These are phyloP conservation scores for Plectrocnemia conspersa DNA, from an alignment of 1,140 invertebrate genomes.

Conservation along the genomic window DNA sequence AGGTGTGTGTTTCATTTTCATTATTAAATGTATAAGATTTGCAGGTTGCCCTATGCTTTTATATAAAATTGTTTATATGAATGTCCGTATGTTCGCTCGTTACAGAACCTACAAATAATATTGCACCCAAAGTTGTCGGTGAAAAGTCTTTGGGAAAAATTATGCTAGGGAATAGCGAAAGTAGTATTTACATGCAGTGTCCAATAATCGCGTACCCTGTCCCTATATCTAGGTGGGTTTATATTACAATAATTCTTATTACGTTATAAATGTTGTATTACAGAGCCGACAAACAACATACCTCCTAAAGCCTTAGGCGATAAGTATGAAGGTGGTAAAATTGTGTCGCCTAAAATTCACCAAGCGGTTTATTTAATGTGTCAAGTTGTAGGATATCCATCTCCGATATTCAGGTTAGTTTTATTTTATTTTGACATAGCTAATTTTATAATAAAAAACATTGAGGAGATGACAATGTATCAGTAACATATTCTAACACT, in stretches of 20 bases:
- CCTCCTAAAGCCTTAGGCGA: constrained; percentile 55
- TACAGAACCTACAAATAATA: constrained; percentile 54
- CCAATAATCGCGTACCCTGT: constrained; percentile 56
- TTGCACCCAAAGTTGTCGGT: constrained; percentile 50
- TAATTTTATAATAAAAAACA: no score
- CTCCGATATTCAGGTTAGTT: constrained; percentile 63
- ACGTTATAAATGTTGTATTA: constrained; percentile 33
- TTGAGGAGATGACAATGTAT: no score
- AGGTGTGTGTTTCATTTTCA: constrained; percentile 51
- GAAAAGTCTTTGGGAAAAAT: constrained; percentile 45
- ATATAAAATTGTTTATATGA: neutral
- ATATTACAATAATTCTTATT: constrained; percentile 8
- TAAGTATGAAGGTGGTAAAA: constrained; percentile 58
- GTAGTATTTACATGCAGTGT: constrained; percentile 50
- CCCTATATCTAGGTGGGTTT: constrained; percentile 54
- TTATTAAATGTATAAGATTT: neutral
- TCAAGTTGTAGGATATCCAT: constrained; percentile 60
- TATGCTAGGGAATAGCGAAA: constrained; percentile 11
- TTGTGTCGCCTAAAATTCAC: constrained; percentile 57
- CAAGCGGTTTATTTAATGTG: constrained; percentile 57
- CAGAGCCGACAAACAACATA: constrained; percentile 54
- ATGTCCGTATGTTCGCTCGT: constrained; percentile 25
- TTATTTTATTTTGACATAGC: no score
- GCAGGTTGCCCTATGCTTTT: no score
- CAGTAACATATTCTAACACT: no score